Percentiles rank a stretch among this genome's conserved stretches.
Conservation (phyloP, 1,140 invertebrate genomes). For the Muscidifurax raptorellus region DNA sequence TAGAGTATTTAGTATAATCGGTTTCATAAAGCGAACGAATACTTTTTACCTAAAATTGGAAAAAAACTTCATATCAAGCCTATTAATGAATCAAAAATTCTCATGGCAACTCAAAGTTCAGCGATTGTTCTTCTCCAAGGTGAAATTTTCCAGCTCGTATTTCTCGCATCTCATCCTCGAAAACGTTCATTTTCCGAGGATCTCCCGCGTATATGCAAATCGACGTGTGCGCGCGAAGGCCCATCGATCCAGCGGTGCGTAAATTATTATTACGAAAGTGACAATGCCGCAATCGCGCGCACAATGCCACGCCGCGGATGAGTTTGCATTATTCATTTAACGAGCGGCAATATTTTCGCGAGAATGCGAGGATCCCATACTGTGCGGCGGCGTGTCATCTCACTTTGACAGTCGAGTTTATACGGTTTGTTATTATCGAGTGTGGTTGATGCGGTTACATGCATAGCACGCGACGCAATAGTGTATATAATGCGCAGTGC, state of each 20-base stretch:
- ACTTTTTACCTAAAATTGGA: no score
- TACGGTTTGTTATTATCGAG: neutral
- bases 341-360: slow-evolving; percentile 22
- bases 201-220: neutral
- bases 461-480: slow-evolving; percentile 48
- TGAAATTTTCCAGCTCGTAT: neutral
- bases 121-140: neutral
- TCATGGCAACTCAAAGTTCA: neutral
- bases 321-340: slow-evolving; percentile 49
- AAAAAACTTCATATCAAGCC: no score
- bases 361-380: neutral
- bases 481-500: slow-evolving; percentile 10
- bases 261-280: slow-evolving; percentile 53
- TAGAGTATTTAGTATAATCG: no score
- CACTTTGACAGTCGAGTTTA: neutral
- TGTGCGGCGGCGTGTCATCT: slow-evolving; percentile 10
- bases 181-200: slow-evolving; percentile 13
- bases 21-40: no score
- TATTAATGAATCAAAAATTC: neutral
- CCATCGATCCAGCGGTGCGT: slow-evolving; percentile 41
- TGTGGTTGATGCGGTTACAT: neutral
- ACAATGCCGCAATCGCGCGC: slow-evolving; percentile 44
- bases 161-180: neutral
- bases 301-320: slow-evolving; percentile 41
- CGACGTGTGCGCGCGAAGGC: slow-evolving; percentile 24